Base-by-base conservation (phyloP, 1,140 invertebrate species). In the Drosophila saltans region DNA sequence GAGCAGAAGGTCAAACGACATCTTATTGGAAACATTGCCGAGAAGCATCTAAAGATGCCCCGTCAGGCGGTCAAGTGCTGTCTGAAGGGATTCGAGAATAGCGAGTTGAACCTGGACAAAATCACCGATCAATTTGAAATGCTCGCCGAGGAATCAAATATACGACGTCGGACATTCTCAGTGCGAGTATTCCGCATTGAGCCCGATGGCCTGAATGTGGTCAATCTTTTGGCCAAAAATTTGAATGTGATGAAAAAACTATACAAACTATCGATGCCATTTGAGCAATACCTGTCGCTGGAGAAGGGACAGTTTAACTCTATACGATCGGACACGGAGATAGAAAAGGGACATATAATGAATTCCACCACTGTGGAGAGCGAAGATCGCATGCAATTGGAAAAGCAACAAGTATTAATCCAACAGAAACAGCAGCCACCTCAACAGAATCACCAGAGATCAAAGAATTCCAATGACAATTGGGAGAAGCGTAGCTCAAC, bases 61-160 rank as follows among this genome's bases (percentile, higher is more conserved):
- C 94, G 95, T 0, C 96, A 97, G 92, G 97, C 96, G 0, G 94
- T 97, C 74, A 94, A 95, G 82, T 98, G 97, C 52, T 92, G 92
- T 36, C 65, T 92, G 0, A 91, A 91, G 48, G 92, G 91, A 7
- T 93, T 92, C 72, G 92, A 93, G 67, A 83, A 92, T 41, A 92
- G 83, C 62, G 90, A 91, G 26, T 39, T 91, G 6, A 71, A 83
- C n/a, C 71, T 84, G 60, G 89, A 91, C 26, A 78, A 80, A 26
- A 85, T 91, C 1, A 92, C 91, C 6, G 88, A 86, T 70, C 89
- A 92, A 65, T 90, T 93, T 39, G 92, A 93, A 75, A 86, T 91
- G 81, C 66, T 93, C 6, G 92, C 92, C 24, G 89, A 92, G 63
- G 92, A 92, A 16, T 89, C 88, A 0, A 91, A 91, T 60, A 76